These are phyloP conservation scores for Lacerta agilis DNA, from an alignment of 2,797 vertebrate species.

Conservation along the genomic window DNA sequence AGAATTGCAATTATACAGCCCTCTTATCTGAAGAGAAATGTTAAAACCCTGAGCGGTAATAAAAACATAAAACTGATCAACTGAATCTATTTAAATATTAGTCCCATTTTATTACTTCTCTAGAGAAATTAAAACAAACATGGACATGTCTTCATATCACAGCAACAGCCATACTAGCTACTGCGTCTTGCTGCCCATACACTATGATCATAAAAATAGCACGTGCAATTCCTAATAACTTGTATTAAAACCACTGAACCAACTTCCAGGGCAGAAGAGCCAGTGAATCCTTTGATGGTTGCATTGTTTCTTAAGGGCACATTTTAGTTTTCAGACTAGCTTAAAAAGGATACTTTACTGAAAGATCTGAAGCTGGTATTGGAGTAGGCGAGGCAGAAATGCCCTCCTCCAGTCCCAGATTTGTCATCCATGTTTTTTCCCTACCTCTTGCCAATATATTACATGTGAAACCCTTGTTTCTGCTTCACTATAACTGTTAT, in stretches of 20 bases:
- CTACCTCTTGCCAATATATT: not conserved
- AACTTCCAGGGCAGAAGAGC: not conserved
- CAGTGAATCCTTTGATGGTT: not conserved
- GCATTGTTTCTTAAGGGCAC: not conserved
- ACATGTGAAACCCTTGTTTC: not conserved
- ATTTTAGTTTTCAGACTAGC: not conserved
- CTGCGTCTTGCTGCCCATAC: not conserved
- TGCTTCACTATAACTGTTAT: not conserved
- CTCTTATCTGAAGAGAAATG: not conserved
- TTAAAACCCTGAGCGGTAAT: constrained; percentile 16
- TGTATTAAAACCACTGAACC: not conserved
- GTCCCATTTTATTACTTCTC: not conserved
- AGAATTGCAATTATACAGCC: not conserved
- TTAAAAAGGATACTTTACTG: not conserved
- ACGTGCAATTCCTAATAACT: not conserved
- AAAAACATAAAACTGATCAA: constrained; percentile 38
- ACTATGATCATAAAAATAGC: not conserved
- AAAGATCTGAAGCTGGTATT: not conserved
- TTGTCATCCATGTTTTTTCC: not conserved
- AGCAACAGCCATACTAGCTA: not conserved
- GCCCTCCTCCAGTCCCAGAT: not conserved
- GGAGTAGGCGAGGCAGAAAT: too few species aligned
- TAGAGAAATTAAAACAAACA: not conserved
- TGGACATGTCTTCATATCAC: not conserved
- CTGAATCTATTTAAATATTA: constrained; percentile 12